Evolutionary conservation across 92 coral and sea anemone species (phyloP), one percentile per base, ranked within the genome.

Genomic region (Actinostola sp.): DNA sequence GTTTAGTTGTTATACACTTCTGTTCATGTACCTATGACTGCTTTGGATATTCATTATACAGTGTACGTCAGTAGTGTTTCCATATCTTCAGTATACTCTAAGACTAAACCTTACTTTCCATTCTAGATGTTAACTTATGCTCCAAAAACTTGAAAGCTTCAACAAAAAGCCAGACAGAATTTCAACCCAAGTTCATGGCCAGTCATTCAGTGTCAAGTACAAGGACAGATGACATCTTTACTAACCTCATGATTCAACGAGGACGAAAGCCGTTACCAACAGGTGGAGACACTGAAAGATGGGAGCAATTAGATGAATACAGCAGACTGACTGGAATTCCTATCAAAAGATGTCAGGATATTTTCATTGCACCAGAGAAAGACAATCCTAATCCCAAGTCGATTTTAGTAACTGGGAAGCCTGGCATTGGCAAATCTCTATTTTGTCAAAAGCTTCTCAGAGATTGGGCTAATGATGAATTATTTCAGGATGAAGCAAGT

Each of bases 341-440:
- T n/a, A n/a, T 72, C 35, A 28, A 71, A 30, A 60, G 43, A 44
- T 45, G 64, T 42, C 27, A 52, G 1, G 67, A 73, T 15, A 60
- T 73, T 36, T 57, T 68, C 9, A 23, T 39, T 63, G 14, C 2
- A 6, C 19, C 32, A 19, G 25, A 19, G 21, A 8, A 49, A 0
- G 81, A 24, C 11, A 43, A 27, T 0, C 9, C 27, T 0, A 68
- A 66, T 49, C 90, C 90, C 7, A 82, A 67, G 21, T 80, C 70
- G 5, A 81, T 86, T 76, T 78, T 74, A 8, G 24, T 86, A 10
- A 76, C 44, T 50, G 90, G 90, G 10, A 80, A 80, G 54, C 80
- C 67, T 29, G 89, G 89, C 4, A 84, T 84, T 55, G 89, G 89
- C 49, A 84, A 84, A 44, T 41, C 76, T 29, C 45, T 78, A 16